Evolutionary conservation across 2,888 invertebrate genomes (phyloP).

Genomic region (Phortica okadai): DNA sequence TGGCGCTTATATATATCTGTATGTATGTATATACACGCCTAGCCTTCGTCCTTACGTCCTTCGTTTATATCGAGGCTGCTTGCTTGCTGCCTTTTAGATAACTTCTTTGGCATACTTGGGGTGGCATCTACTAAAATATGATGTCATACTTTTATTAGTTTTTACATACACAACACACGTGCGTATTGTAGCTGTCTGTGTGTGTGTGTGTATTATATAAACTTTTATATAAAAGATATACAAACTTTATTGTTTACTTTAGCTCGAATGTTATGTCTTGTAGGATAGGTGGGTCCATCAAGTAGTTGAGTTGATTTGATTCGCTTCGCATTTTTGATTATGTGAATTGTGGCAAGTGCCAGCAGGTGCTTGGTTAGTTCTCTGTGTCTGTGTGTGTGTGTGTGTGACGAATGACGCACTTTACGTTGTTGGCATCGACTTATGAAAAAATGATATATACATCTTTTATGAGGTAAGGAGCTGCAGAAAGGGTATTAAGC

Average conservation of each 20-base stretch:
- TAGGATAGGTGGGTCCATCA: slow-evolving; percentile 46
- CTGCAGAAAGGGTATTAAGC: no score
- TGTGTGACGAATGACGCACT: background rate
- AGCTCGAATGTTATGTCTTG: background rate
- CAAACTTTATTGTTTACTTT: slow-evolving; percentile 13
- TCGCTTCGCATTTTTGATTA: slow-evolving; percentile 43
- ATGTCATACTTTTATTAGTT: slow-evolving; percentile 65
- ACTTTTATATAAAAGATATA: slow-evolving; percentile 32
- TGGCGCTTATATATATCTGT: slow-evolving; percentile 30
- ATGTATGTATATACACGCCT: slow-evolving; percentile 1
- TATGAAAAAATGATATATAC: no score
- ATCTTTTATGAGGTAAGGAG: no score
- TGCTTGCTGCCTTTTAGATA: background rate
- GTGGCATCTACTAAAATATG: slow-evolving; percentile 59
- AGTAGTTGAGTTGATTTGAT: slow-evolving; percentile 41
- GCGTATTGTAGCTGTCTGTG: background rate
- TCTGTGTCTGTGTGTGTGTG: background rate
- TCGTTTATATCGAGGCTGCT: slow-evolving; percentile 13
- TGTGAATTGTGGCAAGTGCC: slow-evolving; percentile 51
- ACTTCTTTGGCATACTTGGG: slow-evolving; percentile 36
- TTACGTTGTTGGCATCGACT: no score
- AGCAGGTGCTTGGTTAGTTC: background rate
- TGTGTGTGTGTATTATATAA: slow-evolving; percentile 24
- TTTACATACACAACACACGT: slow-evolving; percentile 8
- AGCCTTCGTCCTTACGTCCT: slow-evolving; percentile 16